Evolutionary conservation across 2,888 invertebrate species (phyloP).

Genomic region (Cheilosia urbana): DNA sequence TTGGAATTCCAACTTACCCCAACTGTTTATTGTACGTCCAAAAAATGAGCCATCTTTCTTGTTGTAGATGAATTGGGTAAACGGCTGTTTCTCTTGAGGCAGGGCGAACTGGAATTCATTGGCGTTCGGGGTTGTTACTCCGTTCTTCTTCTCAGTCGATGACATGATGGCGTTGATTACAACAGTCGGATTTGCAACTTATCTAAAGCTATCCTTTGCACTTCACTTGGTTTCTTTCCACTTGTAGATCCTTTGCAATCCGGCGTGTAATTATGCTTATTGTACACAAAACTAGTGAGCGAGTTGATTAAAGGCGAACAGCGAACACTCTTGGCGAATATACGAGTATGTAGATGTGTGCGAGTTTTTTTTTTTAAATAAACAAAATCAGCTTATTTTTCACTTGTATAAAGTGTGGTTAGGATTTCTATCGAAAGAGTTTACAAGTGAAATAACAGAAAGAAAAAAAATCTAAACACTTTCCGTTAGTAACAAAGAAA

Average conservation of each 20-base stretch:
- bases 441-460: not conserved
- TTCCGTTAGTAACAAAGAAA: slow-evolving; percentile 7
- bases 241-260: slow-evolving; percentile 62
- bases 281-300: slow-evolving; percentile 40
- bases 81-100: slow-evolving; percentile 79
- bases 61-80: slow-evolving; percentile 80
- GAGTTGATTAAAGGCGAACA: slow-evolving; percentile 47
- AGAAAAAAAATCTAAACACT: slow-evolving; percentile 3
- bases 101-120: slow-evolving; percentile 80
- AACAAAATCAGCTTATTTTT: slow-evolving; percentile 1
- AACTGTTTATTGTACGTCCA: slow-evolving; percentile 81
- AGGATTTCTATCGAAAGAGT: slow-evolving; percentile 1
- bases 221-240: slow-evolving; percentile 38
- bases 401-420: not conserved
- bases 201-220: slow-evolving; percentile 41
- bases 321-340: slow-evolving; percentile 16
- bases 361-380: slow-evolving; percentile 8
- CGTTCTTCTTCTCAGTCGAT: slow-evolving; percentile 81
- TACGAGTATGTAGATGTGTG: slow-evolving; percentile 11
- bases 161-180: slow-evolving; percentile 62
- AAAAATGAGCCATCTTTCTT: slow-evolving; percentile 79
- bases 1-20: slow-evolving; percentile 80
- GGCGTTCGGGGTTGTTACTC: slow-evolving; percentile 69
- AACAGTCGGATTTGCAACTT: slow-evolving; percentile 20
- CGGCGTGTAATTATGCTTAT: slow-evolving; percentile 61